A percentile compares a stretch with the other conserved stretches of the same genome.
Evolutionary conservation across 2,113 vertebrate genomes (phyloP).

Genomic region (Motacilla tschutschensis): DNA sequence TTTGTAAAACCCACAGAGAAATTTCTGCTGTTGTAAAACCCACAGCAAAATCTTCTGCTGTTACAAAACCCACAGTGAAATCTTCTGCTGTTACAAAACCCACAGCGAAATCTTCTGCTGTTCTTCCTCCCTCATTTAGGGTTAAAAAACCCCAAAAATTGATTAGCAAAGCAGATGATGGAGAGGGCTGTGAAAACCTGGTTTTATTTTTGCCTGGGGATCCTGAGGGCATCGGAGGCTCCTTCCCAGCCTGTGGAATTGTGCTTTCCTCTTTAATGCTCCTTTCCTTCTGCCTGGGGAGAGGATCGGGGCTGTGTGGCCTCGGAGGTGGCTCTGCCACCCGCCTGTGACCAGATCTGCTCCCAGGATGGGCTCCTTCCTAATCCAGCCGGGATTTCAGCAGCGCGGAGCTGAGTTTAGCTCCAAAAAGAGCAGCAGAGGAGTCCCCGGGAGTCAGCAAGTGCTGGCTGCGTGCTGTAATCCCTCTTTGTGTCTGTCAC

Average conservation of each 20-base stretch:
- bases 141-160: not conserved
- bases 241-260: not conserved
- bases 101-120: not conserved
- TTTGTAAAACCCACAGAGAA: not conserved
- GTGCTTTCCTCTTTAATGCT: not conserved
- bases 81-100: not conserved
- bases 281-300: not conserved
- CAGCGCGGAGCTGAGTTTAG: not conserved
- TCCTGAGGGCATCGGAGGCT: not conserved
- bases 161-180: not conserved
- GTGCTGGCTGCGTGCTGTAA: not conserved
- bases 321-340: slow-evolving; percentile 13
- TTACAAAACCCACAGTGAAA: not conserved
- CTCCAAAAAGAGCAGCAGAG: slow-evolving; percentile 11
- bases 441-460: slow-evolving; percentile 5
- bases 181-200: not conserved
- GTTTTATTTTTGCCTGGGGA: not conserved
- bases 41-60: not conserved
- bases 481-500: slow-evolving; percentile 43
- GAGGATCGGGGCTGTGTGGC: not conserved
- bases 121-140: not conserved
- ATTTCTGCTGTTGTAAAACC: not conserved
- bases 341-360: not conserved
- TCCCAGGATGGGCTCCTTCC: not conserved
- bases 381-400: not conserved